A percentile compares a stretch with the other conserved stretches of the same genome.
phyloP scores from a whole-genome alignment of 2,797 vertebrate genomes.

The Microhierax caerulescens region DNA sequence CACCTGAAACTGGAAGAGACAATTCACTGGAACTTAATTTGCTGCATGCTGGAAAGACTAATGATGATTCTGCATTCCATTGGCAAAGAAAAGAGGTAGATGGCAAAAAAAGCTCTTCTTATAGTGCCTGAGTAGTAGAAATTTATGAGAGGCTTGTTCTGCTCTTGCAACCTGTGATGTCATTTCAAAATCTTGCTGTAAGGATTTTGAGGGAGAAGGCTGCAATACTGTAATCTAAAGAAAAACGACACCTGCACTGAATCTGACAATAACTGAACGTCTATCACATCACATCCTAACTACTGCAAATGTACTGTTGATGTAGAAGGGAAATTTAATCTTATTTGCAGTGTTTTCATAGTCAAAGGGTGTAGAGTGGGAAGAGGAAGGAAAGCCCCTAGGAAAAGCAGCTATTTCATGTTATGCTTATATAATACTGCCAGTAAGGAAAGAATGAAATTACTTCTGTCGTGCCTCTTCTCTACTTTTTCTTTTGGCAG shows the following conservation, averaged over 20 bases:
- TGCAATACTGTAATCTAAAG: not conserved
- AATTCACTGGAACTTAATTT: constrained; percentile 62
- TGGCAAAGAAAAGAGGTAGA: constrained; percentile 57
- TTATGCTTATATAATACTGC: not conserved
- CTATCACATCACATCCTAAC: not conserved
- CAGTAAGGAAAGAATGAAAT: not conserved
- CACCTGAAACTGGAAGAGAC: constrained; percentile 53
- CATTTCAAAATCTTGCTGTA: not conserved
- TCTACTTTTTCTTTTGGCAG: not conserved
- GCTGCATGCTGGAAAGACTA: constrained; percentile 56
- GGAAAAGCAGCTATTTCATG: not conserved
- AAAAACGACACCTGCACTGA: not conserved
- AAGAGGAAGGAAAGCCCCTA: not conserved
- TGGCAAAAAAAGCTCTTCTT: constrained; percentile 32
- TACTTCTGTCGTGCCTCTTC: not conserved
- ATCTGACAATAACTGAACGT: not conserved
- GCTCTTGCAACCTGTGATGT: constrained; percentile 20
- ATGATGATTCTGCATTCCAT: constrained; percentile 50
- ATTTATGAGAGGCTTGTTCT: constrained; percentile 42
- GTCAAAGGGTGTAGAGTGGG: not conserved
- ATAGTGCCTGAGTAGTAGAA: constrained; percentile 28
- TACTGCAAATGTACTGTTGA: not conserved
- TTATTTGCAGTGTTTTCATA: not conserved
- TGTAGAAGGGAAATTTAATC: not conserved
- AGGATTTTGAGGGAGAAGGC: constrained; percentile 29